Base-by-base conservation (phyloP, 2,113 vertebrate species). In the Coturnix japonica region DNA sequence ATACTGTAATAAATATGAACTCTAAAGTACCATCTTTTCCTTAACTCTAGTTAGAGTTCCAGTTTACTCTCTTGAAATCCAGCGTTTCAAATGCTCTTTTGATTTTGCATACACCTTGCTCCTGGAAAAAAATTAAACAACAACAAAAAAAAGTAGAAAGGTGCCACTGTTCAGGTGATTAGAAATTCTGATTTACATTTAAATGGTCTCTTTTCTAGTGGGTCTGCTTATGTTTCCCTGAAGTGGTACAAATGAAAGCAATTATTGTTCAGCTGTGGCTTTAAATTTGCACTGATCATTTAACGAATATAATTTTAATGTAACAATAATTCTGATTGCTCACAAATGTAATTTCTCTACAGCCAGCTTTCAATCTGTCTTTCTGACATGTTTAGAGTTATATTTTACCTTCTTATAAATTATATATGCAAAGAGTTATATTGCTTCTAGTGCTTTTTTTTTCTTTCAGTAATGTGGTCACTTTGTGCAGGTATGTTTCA, bases 171-270 rank as follows among this genome's bases (percentile, higher is more conserved):
- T 94, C 69, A 94, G 56, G 56, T 94, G 79, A 90, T 25, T 77
- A 60, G 12, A n/a, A 90, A 83, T 82, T 87, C 87, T 71, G 47
- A 91, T 91, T 94, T 91, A 53, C 87, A 86, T 96, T 83, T 91
- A 90, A 83, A 93, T 86, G 39, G 26, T 20, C 22, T 92, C 39
- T 81, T 66, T 87, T 95, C 72, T 33, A 60, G 22, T 70, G 47
- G 37, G 10, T 74, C 44, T 91, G 28, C 69, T 94, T 86, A 81
- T 88, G 47, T 78, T 88, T 95, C 90, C 88, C 90, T 81, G 39
- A 95, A 86, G 73, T 77, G 39, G 47, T 71, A 84, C 43, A 74
- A 89, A 91, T 71, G 28, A 75, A 47, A 86, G n/a, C 25, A 78
- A 71, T 53, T 87, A 39, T 81, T 81, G 31, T 76, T 94, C 72